These are phyloP conservation scores for Ceratosolen solmsi DNA, from an alignment of 1,140 invertebrate species.

Conservation along the genomic window DNA sequence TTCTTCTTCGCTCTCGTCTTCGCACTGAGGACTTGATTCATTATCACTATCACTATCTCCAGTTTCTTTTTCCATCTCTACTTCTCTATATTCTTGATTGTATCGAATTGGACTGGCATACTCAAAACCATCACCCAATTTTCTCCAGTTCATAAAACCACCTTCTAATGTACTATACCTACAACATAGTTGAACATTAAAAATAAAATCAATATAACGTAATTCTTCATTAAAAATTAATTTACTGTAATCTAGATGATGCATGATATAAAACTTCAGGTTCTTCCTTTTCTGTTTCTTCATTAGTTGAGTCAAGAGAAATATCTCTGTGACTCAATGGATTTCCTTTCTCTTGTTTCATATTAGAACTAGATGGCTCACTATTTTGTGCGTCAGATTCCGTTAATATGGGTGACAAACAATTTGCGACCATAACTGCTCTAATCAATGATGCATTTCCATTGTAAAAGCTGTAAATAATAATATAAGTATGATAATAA, in stretches of 20 bases:
- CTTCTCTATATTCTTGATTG: constrained; percentile 75
- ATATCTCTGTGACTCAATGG: constrained; percentile 75
- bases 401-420: constrained; percentile 70
- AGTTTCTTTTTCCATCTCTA: constrained; percentile 70
- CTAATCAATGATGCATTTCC: constrained; percentile 86
- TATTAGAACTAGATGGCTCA: constrained; percentile 61
- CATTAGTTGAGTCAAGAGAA: constrained; percentile 56
- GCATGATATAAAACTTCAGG: constrained; percentile 69
- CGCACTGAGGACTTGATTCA: constrained; percentile 57
- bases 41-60: constrained; percentile 65
- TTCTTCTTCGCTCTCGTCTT: constrained; percentile 61
- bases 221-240: too few relatives aligned
- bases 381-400: constrained; percentile 60
- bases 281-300: constrained; percentile 60
- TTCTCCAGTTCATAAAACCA: constrained; percentile 73
- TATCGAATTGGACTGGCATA: constrained; percentile 76
- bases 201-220: too few relatives aligned
- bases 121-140: constrained; percentile 72
- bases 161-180: constrained; percentile 71
- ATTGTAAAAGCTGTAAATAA: constrained; percentile 81
- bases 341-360: constrained; percentile 72
- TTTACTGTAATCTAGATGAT: constrained; percentile 71
- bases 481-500: constrained; percentile 16
- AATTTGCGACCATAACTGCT: constrained; percentile 84
- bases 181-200: constrained; percentile 14